Base-by-base conservation (phyloP, 2,797 vertebrate species). In the Crocodylus rhombifer region DNA sequence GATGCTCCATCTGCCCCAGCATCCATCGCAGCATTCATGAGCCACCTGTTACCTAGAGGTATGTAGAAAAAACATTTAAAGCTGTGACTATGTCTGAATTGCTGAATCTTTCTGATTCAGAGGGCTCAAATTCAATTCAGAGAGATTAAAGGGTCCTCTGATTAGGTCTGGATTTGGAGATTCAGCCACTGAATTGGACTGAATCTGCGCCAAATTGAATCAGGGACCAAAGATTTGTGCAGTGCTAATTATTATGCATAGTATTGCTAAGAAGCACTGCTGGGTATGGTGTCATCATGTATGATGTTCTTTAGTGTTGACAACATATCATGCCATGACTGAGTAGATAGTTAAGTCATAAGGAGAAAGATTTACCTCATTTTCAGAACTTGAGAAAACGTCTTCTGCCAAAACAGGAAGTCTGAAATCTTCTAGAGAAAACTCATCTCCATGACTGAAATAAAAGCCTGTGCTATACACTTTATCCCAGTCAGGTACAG, bases 261-360 rank as follows among this genome's bases (percentile, higher is more conserved):
- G 80, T 1, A 4, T 86, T 26, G 51, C 30, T 26, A 71, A 3
- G 65, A 58, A 20, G 69, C 63, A 77, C 62, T 0, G 0, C 2
- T 14, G 80, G 20, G 56, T 14, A 14, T 15, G 25, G 28, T 1
- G 3, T 58, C 67, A 64, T n/a, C 82, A 84, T 0, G 0, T 0
- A 0, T 62, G 77, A 80, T 75, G 78, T 74, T 67, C 74, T 12
- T 0, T 5, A 18, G 28, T 82, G 65, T 87, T 0, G 0, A 56
- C 78, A 73, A 55, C 14, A 33, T 5, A 17, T 14, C 12, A 1
- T 80, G 78, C n/a, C 65, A 17, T 61, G 42, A 51, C 9, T 51
- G 10, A 51, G 42, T 51, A 74, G 77, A 56, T 89, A 75, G 23
- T 65, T 74, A 20, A 75, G 61, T 51, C 84, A 81, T 6, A 51